A percentile compares a stretch with the other conserved stretches of the same genome.
These are phyloP conservation scores for Caenorhabditis sp. DNA, from an alignment of 2,888 invertebrate species.

Conservation along the genomic window DNA sequence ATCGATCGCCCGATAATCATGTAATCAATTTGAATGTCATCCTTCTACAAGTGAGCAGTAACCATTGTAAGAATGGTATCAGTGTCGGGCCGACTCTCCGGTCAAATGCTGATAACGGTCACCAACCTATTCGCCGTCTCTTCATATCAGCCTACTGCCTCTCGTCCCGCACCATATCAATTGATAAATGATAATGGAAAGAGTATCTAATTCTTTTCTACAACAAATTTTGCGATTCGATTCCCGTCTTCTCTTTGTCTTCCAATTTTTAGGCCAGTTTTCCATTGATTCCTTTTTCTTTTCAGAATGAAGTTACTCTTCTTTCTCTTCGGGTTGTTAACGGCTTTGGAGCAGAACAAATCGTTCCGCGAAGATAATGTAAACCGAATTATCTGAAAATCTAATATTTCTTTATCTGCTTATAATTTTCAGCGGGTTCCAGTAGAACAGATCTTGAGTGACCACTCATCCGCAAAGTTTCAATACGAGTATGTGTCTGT, in stretches of 20 bases:
- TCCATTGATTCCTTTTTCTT: background rate
- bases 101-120: conserved; percentile 3
- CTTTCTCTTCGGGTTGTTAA: conserved; percentile 54
- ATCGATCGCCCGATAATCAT: no score
- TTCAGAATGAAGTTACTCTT: conserved; percentile 57
- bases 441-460: conserved; percentile 52
- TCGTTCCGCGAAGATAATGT: conserved; percentile 41
- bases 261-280: conserved; percentile 21
- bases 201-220: background rate
- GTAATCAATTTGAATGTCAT: no score
- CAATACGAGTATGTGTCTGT: conserved; percentile 71
- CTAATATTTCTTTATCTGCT: background rate
- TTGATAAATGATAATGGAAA: conserved; percentile 10
- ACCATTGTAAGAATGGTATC: background rate
- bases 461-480: conserved; percentile 63
- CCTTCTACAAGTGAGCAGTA: background rate
- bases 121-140: conserved; percentile 4
- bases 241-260: background rate
- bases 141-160: background rate
- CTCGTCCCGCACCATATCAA: conserved; percentile 4
- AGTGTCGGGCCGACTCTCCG: conserved; percentile 2
- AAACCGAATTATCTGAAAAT: conserved; percentile 2
- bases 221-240: background rate
- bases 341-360: conserved; percentile 35
- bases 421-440: conserved; percentile 54